Evolutionary conservation across 2,888 invertebrate genomes (phyloP).

Genomic region (Timema podura): DNA sequence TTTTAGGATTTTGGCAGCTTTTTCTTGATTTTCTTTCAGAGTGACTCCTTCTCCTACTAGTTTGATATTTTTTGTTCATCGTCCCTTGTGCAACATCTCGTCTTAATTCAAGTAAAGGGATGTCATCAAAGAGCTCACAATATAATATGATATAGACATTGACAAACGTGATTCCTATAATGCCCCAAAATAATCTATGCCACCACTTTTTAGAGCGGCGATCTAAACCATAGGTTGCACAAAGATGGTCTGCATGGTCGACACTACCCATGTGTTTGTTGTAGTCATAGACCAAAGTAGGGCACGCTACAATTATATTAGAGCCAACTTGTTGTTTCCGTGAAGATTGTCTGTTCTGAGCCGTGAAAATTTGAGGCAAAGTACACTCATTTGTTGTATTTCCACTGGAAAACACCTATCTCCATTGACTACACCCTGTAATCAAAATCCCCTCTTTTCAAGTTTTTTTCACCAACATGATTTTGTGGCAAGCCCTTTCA

Average conservation of each 20-base stretch:
- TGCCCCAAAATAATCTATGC: constrained; percentile 18
- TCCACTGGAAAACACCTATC: constrained; percentile 29
- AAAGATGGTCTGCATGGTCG: constrained; percentile 13
- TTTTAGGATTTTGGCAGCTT: too few species aligned
- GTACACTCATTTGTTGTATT: constrained; percentile 30
- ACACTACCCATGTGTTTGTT: constrained; percentile 20
- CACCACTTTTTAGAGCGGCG: constrained; percentile 20
- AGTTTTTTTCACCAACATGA: constrained; percentile 14
- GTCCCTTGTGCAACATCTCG: neutral
- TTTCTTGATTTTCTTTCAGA: too few species aligned
- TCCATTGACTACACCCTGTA: constrained; percentile 22
- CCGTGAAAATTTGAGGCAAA: constrained; percentile 34
- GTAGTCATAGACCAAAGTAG: constrained; percentile 9
- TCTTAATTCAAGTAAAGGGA: constrained; percentile 10
- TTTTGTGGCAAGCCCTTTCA: constrained; percentile 24
- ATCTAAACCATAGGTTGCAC: constrained; percentile 6
- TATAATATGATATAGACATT: constrained; percentile 23
- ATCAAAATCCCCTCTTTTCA: constrained; percentile 19
- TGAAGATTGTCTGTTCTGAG: constrained; percentile 16
- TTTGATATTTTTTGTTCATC: too few species aligned
- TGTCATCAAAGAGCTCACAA: constrained; percentile 2
- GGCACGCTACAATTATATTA: constrained; percentile 6
- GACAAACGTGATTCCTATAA: constrained; percentile 19
- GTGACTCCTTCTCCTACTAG: too few species aligned
- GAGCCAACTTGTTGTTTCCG: constrained; percentile 19